Percentiles rank a stretch among this genome's conserved stretches.
Conservation (phyloP, 2,888 invertebrate genomes). For the Mythimna lalbum region DNA sequence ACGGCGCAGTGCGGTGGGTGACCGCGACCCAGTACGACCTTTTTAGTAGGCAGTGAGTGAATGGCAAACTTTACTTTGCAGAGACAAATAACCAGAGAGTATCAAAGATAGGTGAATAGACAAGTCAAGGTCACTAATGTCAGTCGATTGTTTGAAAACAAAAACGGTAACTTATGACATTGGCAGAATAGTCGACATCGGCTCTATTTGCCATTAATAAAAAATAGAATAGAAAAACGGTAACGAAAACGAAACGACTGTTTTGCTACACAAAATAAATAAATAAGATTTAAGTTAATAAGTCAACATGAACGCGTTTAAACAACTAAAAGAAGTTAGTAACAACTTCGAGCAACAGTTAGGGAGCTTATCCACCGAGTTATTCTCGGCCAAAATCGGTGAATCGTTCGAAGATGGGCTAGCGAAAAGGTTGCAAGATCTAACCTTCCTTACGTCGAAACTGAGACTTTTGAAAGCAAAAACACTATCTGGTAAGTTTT, state of each 20-base stretch:
- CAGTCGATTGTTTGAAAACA: slow-evolving; percentile 3
- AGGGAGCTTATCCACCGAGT: slow-evolving; percentile 66
- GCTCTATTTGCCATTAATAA: too few relatives aligned
- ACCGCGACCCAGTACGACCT: too few relatives aligned
- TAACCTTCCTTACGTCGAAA: slow-evolving; percentile 79
- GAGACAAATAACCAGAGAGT: neutral
- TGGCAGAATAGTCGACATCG: too few relatives aligned
- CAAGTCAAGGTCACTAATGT: neutral
- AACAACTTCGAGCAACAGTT: slow-evolving; percentile 76
- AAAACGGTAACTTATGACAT: neutral
- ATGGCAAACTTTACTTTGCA: neutral
- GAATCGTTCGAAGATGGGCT: slow-evolving; percentile 77
- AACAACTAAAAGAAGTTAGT: slow-evolving; percentile 76
- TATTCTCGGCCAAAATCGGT: slow-evolving; percentile 73
- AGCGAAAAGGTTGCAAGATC: slow-evolving; percentile 75
- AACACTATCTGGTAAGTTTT: slow-evolving; percentile 74
- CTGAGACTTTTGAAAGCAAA: slow-evolving; percentile 79
- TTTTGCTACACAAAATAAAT: neutral
- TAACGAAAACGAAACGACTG: too few relatives aligned
- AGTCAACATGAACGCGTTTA: slow-evolving; percentile 76
- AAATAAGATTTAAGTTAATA: neutral
- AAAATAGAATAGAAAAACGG: too few relatives aligned
- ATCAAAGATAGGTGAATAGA: too few relatives aligned
- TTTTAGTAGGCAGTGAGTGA: neutral
- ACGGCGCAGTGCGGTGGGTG: too few relatives aligned